phyloP scores from a whole-genome alignment of 2,113 vertebrate species.

The Eleginops maclovinus region DNA sequence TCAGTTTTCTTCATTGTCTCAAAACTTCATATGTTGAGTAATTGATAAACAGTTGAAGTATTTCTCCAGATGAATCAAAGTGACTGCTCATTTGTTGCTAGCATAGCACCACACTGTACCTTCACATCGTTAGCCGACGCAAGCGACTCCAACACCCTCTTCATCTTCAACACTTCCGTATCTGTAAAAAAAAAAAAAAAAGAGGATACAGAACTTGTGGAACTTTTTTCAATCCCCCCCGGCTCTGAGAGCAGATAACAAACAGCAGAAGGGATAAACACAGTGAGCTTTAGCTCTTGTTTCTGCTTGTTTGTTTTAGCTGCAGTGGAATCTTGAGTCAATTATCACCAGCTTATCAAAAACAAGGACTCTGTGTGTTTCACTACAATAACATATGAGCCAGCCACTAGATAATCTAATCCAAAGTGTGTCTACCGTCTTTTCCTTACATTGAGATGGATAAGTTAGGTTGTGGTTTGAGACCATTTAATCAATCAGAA shows the following conservation, averaged over 20 bases:
- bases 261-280: conserved; percentile 23
- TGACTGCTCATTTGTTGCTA: not conserved
- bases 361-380: conserved; percentile 12
- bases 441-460: not conserved
- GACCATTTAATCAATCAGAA: not conserved
- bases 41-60: too few species aligned
- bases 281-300: not conserved
- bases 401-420: conserved; percentile 12
- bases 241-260: conserved; percentile 14
- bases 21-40: too few species aligned
- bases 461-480: not conserved
- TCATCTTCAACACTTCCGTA: conserved; percentile 84
- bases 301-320: conserved; percentile 4
- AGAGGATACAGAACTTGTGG: not conserved
- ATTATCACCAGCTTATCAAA: not conserved
- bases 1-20: too few species aligned
- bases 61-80: not conserved
- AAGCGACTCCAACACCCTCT: conserved; percentile 72
- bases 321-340: conserved; percentile 18
- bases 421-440: too few species aligned
- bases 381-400: not conserved
- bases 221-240: not conserved
- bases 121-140: conserved; percentile 78
- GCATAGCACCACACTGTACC: conserved; percentile 55
- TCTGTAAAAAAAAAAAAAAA: conserved; percentile 79